A percentile compares a stretch with the other conserved stretches of the same genome.
These are phyloP conservation scores for Agrochola circellaris DNA, from an alignment of 2,888 invertebrate genomes.

Conservation along the genomic window DNA sequence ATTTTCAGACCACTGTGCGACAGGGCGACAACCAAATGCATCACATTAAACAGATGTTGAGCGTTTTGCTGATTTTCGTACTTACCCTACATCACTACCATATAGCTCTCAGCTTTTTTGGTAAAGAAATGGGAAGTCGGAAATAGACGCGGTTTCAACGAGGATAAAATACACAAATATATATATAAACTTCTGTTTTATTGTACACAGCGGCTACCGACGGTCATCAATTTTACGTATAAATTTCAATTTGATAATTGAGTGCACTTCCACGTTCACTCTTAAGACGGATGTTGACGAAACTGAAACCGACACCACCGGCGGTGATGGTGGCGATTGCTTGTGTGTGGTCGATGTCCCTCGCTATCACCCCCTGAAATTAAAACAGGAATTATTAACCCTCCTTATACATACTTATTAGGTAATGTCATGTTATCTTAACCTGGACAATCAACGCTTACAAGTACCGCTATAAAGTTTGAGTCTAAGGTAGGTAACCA, in stretches of 20 bases:
- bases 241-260: slow-evolving; percentile 81
- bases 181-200: slow-evolving; percentile 14
- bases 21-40: background rate
- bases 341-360: slow-evolving; percentile 75
- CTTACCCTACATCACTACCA: background rate
- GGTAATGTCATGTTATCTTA: background rate
- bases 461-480: background rate
- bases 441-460: background rate
- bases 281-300: slow-evolving; percentile 80
- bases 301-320: slow-evolving; percentile 80
- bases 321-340: slow-evolving; percentile 77
- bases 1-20: too few relatives aligned
- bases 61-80: background rate
- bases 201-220: background rate
- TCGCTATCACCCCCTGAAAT: slow-evolving; percentile 80
- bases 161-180: background rate
- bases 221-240: slow-evolving; percentile 66
- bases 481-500: background rate
- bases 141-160: background rate
- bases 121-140: background rate
- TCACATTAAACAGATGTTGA: background rate
- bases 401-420: background rate
- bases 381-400: slow-evolving; percentile 8
- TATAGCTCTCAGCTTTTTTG: background rate
- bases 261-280: slow-evolving; percentile 79